Conservation (phyloP, 2,113 vertebrate genomes). For the Chunga burmeisteri region DNA sequence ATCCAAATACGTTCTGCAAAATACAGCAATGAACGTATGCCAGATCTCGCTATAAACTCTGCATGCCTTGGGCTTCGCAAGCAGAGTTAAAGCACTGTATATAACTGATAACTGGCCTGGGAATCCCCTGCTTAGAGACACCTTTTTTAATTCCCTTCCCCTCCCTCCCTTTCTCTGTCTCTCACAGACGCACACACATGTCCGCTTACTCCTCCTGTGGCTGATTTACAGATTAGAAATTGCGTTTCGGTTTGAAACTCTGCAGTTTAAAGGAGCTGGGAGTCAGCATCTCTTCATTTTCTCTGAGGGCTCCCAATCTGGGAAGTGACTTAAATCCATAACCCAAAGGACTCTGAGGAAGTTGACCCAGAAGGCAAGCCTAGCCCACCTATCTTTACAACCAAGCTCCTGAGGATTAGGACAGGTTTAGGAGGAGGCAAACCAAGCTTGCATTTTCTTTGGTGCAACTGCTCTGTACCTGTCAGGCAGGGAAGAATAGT, state of each 20-base stretch:
- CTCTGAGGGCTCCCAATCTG: neutral
- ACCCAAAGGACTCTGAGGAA: neutral
- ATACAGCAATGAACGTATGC: neutral
- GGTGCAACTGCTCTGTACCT: neutral
- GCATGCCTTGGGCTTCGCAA: neutral
- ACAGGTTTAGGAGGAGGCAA: neutral
- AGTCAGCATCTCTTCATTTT: neutral
- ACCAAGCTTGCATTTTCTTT: neutral
- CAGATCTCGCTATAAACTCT: neutral
- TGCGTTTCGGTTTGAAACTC: neutral
- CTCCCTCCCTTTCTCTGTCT: neutral
- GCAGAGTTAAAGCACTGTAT: neutral
- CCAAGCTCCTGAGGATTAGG: neutral
- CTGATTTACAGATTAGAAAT: neutral
- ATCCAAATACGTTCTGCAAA: neutral
- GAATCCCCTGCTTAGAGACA: neutral
- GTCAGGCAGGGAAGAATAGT: neutral
- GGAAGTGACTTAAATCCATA: neutral
- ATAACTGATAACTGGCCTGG: neutral
- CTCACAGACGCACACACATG: fast-evolving
- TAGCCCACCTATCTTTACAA: neutral
- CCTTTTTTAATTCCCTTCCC: neutral
- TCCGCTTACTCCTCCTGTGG: neutral
- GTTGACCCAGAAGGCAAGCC: neutral
- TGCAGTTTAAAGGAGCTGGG: neutral